These are phyloP conservation scores for Xestia rhomboidea DNA, from an alignment of 2,888 invertebrate genomes.

Conservation along the genomic window DNA sequence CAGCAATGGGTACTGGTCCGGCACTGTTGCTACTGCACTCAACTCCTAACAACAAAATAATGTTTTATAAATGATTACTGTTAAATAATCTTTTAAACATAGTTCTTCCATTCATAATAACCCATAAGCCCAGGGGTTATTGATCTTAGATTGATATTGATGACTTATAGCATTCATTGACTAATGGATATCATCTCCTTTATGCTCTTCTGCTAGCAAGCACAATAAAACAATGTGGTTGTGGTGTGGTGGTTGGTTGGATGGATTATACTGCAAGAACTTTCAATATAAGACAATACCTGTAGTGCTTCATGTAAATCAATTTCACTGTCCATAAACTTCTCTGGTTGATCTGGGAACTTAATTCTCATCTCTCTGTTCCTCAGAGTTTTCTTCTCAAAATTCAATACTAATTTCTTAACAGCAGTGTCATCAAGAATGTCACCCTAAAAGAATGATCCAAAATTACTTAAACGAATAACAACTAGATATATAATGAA, in stretches of 20 bases:
- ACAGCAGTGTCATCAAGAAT: constrained; percentile 96
- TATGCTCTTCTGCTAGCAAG: neutral
- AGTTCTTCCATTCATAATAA: neutral
- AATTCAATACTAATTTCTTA: constrained; percentile 96
- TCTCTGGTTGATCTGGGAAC: constrained; percentile 98
- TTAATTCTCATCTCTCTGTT: constrained; percentile 99
- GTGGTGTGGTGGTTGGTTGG: neutral
- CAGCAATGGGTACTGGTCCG: constrained; percentile 97
- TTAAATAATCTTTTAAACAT: neutral
- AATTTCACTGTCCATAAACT: constrained; percentile 99
- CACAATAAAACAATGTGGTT: neutral
- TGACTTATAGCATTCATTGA: neutral
- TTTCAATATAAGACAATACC: constrained; percentile 79
- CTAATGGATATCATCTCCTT: neutral
- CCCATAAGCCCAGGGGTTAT: neutral
- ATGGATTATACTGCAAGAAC: neutral
- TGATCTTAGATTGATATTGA: neutral
- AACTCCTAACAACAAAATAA: constrained; percentile 93
- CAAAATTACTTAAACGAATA: neutral
- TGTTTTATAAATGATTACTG: neutral
- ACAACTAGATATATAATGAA: neutral
- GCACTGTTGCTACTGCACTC: constrained; percentile 98
- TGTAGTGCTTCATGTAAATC: constrained; percentile 97
- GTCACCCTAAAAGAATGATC: constrained; percentile 91
- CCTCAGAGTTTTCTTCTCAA: constrained; percentile 97